These are phyloP conservation scores for Lissocephala sabroskyi DNA, from an alignment of 2,888 invertebrate species.

Conservation along the genomic window DNA sequence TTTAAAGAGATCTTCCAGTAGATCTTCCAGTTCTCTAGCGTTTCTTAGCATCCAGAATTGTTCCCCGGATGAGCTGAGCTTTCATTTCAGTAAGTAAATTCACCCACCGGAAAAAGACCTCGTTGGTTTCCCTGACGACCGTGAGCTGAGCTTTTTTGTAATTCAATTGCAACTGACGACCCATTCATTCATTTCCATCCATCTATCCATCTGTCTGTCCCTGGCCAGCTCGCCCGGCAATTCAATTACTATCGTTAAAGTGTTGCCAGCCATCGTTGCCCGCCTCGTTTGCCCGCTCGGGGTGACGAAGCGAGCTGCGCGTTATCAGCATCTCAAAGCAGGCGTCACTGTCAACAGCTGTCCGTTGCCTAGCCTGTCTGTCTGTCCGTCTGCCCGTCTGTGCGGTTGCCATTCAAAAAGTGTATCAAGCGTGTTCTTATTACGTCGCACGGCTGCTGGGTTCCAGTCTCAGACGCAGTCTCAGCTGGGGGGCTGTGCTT, in stretches of 20 bases:
- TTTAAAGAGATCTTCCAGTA: too few species aligned
- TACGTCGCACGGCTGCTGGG: not conserved
- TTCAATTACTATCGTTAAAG: slow-evolving; percentile 5
- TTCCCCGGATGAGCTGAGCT: too few species aligned
- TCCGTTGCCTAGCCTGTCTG: not conserved
- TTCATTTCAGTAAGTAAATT: too few species aligned
- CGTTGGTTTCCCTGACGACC: too few species aligned
- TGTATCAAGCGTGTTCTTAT: slow-evolving; percentile 2
- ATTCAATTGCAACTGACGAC: too few species aligned
- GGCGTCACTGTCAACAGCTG: slow-evolving; percentile 14
- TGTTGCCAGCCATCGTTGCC: not conserved
- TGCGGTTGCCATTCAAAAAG: not conserved
- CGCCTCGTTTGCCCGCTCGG: slow-evolving; percentile 25
- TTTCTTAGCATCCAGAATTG: too few species aligned
- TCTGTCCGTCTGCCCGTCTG: too few species aligned
- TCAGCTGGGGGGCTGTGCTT: not conserved
- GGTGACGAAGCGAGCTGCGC: slow-evolving; percentile 37
- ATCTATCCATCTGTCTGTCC: slow-evolving; percentile 4
- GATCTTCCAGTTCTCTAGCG: too few species aligned
- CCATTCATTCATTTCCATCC: slow-evolving; percentile 32
- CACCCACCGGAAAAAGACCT: too few species aligned
- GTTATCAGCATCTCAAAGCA: slow-evolving; percentile 31
- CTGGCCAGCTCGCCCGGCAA: slow-evolving; percentile 8
- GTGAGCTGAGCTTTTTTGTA: too few species aligned
- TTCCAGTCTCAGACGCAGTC: too few species aligned